These are phyloP conservation scores for Tortrix viridana DNA, from an alignment of 2,888 invertebrate genomes.

Conservation along the genomic window DNA sequence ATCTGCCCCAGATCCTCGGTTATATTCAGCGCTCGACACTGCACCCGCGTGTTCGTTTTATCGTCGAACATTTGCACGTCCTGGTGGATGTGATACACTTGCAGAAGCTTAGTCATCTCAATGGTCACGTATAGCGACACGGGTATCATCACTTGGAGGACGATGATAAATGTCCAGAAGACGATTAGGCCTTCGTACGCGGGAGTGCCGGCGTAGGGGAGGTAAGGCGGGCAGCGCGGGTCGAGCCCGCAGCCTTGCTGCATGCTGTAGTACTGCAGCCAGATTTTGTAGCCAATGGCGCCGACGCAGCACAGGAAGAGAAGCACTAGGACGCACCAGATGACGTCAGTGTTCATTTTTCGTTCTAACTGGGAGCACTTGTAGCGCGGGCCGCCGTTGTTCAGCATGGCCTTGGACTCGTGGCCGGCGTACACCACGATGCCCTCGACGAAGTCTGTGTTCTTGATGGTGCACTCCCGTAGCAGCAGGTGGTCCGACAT, in stretches of 20 bases:
- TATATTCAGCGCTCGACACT: constrained; percentile 97
- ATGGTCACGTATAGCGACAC: constrained; percentile 98
- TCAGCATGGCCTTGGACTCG: constrained; percentile 99
- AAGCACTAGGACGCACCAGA: constrained; percentile 97
- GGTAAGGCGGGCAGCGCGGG: constrained; percentile 83
- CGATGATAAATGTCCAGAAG: constrained; percentile 98
- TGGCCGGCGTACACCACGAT: constrained; percentile 98
- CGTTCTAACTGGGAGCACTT: constrained; percentile 96
- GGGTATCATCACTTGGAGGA: constrained; percentile 98
- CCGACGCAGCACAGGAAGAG: constrained; percentile 95
- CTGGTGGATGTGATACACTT: constrained; percentile 97
- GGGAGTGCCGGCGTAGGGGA: constrained; percentile 85
- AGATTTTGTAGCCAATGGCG: constrained; percentile 95
- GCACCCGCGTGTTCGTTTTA: constrained; percentile 88
- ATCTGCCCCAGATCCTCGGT: constrained; percentile 98
- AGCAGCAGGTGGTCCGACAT: constrained; percentile 95
- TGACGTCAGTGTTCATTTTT: constrained; percentile 97
- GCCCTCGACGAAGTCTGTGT: constrained; percentile 98
- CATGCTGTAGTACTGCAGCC: constrained; percentile 86
- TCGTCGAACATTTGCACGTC: constrained; percentile 95
- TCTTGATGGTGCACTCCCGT: constrained; percentile 96
- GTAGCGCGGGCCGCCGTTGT: constrained; percentile 97
- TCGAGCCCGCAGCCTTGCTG: constrained; percentile 52
- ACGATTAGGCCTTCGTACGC: constrained; percentile 91
- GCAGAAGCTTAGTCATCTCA: constrained; percentile 97